A percentile compares a stretch with the other conserved stretches of the same genome.
These are phyloP conservation scores for Galleria mellonella DNA, from an alignment of 1,140 invertebrate species.

Conservation along the genomic window DNA sequence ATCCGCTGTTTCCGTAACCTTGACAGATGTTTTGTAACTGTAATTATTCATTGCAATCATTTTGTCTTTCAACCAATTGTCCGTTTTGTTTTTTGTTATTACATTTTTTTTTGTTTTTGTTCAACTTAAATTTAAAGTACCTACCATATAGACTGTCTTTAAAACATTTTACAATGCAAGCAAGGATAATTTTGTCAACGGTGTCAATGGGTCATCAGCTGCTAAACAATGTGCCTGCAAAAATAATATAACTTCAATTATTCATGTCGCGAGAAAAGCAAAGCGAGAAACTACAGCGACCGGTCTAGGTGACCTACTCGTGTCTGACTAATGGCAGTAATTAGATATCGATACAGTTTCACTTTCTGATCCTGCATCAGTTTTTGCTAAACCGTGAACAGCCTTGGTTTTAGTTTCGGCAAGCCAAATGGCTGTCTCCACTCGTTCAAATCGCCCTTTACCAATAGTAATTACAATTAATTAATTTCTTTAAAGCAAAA, in stretches of 20 bases:
- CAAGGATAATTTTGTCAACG: slow-evolving; percentile 16
- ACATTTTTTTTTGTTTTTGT: neutral
- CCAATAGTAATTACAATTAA: neutral
- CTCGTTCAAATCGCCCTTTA: slow-evolving; percentile 3
- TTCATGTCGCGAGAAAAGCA: slow-evolving; percentile 52
- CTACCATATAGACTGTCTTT: neutral
- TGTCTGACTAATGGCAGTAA: slow-evolving; percentile 44
- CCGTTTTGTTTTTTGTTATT: neutral
- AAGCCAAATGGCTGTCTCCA: too few relatives aligned
- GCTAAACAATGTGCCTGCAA: slow-evolving; percentile 48
- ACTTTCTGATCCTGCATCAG: slow-evolving; percentile 37
- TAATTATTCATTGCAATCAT: slow-evolving; percentile 14
- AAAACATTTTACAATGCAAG: too few relatives aligned
- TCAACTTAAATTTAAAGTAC: neutral
- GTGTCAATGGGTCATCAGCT: slow-evolving; percentile 47
- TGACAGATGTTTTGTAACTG: slow-evolving; percentile 28
- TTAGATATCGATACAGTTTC: slow-evolving; percentile 50
- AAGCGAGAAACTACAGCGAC: slow-evolving; percentile 42
- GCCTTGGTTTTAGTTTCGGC: slow-evolving; percentile 27
- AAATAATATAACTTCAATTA: slow-evolving; percentile 45
- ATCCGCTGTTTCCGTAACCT: slow-evolving; percentile 50
- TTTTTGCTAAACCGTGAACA: slow-evolving; percentile 32
- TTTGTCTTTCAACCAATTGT: slow-evolving; percentile 3
- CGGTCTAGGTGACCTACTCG: slow-evolving; percentile 40
- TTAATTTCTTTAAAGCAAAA: slow-evolving; percentile 20